Conservation (phyloP, 2,113 vertebrate species). For the Notothenia rossii region DNA sequence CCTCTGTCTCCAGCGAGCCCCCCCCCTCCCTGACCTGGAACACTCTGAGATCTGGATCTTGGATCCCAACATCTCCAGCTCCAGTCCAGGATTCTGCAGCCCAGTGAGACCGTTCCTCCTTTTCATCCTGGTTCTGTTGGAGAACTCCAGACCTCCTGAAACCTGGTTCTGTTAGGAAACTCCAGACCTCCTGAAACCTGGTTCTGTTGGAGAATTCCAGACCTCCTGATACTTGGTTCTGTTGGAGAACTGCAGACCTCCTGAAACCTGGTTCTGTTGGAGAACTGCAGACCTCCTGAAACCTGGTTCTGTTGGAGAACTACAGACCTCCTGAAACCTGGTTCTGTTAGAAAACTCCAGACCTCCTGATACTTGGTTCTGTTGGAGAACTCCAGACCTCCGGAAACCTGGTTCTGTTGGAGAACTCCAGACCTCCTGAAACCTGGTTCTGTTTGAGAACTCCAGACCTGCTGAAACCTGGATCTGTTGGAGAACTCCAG, state of each 20-base stretch:
- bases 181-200: not conserved
- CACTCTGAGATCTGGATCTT: not conserved
- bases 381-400: not conserved
- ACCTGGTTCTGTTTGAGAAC: too few species aligned
- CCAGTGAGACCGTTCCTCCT: not conserved
- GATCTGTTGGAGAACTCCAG: too few species aligned
- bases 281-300: not conserved
- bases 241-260: not conserved
- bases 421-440: too few species aligned
- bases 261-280: not conserved
- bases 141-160: too few species aligned
- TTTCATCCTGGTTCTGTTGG: slow-evolving; percentile 31
- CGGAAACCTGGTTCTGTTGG: not conserved
- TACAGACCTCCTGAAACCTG: not conserved
- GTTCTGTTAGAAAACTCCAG: not conserved
- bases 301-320: not conserved
- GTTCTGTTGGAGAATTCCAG: rapidly evolving
- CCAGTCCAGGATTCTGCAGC: slow-evolving; percentile 34
- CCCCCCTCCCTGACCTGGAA: not conserved
- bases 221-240: not conserved
- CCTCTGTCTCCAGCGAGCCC: slow-evolving; percentile 57
- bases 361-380: not conserved
- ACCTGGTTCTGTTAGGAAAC: not conserved
- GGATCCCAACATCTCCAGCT: slow-evolving; percentile 32
- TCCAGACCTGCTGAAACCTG: not conserved